These are phyloP conservation scores for Hyperopisus bebe DNA, from an alignment of 2,113 vertebrate species.

Conservation along the genomic window DNA sequence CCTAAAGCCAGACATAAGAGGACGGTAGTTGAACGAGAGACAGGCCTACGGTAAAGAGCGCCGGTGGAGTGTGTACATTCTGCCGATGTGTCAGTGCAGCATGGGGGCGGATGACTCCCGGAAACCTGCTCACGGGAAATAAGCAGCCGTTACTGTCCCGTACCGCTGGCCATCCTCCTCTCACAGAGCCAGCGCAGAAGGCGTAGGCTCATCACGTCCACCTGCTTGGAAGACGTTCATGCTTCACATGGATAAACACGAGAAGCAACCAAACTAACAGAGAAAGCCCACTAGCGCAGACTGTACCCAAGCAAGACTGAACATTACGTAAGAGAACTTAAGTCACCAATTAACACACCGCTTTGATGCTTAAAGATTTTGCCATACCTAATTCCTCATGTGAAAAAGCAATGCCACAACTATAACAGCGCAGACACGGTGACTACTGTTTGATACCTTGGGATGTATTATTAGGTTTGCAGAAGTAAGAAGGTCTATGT, in stretches of 20 bases:
- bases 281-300: not conserved
- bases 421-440: not conserved
- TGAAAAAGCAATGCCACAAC: not conserved
- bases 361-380: not conserved
- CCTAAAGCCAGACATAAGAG: not conserved
- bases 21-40: not conserved
- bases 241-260: not conserved
- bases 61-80: not conserved
- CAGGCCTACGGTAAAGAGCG: not conserved
- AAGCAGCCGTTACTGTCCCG: not conserved
- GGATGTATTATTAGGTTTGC: not conserved
- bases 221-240: not conserved
- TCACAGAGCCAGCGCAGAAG: not conserved
- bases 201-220: not conserved
- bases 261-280: not conserved
- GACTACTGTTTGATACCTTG: not conserved
- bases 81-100: not conserved
- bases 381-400: not conserved
- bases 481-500: not conserved
- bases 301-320: not conserved
- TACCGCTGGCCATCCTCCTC: not conserved
- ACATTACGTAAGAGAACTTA: not conserved
- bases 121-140: not conserved
- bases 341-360: not conserved
- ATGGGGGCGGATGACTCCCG: conserved; percentile 24